phyloP scores from a whole-genome alignment of 2,888 invertebrate genomes.

The Hymenopus coronatus region DNA sequence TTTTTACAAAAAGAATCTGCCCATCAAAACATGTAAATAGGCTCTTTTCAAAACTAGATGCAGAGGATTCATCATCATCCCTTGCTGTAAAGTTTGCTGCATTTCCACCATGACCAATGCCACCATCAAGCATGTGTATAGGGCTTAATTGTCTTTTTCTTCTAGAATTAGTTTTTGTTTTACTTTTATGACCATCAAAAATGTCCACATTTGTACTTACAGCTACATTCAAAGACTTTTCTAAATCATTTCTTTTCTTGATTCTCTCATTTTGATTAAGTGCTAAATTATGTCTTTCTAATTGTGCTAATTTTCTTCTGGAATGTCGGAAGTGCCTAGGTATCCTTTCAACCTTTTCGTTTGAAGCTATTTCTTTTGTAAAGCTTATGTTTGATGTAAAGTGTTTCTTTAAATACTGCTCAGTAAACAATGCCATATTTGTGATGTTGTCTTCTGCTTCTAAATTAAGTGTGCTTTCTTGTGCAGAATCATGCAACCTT shows the following conservation, averaged over 20 bases:
- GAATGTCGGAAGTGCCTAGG: conserved; percentile 38
- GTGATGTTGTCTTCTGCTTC: conserved; percentile 3
- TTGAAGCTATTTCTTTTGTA: conserved; percentile 33
- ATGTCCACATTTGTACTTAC: neutral
- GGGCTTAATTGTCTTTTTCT: neutral
- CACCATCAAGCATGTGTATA: conserved; percentile 62
- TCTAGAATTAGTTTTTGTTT: neutral
- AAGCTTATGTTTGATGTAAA: conserved; percentile 13
- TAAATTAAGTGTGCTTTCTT: conserved; percentile 35
- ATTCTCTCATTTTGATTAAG: neutral
- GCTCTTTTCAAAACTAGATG: conserved; percentile 81
- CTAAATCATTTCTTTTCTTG: neutral
- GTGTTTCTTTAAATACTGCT: conserved; percentile 4
- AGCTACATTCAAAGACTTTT: neutral
- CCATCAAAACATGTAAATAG: conserved; percentile 74
- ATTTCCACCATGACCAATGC: conserved; percentile 76
- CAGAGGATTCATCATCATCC: conserved; percentile 56
- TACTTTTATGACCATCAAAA: neutral
- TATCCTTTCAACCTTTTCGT: conserved; percentile 24
- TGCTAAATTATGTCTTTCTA: neutral
- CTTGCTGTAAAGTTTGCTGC: conserved; percentile 56
- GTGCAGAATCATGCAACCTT: conserved; percentile 38
- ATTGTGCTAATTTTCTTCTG: conserved; percentile 34
- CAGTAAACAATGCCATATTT: neutral
- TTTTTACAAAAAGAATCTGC: conserved; percentile 68